Evolutionary conservation across 2,888 invertebrate species (phyloP).

Genomic region (Sphinx pinastri): DNA sequence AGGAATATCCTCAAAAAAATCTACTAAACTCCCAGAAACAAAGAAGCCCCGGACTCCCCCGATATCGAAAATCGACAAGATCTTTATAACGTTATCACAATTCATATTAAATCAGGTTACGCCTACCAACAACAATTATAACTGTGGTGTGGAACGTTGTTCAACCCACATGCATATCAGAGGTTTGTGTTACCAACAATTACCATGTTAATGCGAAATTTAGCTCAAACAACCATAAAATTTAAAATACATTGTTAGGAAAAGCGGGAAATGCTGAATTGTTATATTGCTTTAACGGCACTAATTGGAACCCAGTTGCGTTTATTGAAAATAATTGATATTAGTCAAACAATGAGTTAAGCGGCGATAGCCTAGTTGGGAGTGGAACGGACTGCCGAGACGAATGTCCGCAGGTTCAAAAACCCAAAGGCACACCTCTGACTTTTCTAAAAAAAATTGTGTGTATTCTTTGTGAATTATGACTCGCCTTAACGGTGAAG

Average conservation of each 20-base stretch:
- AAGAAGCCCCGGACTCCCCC: not conserved
- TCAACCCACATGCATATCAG: constrained; percentile 27
- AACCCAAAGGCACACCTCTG: too few species aligned
- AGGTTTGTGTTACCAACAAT: constrained; percentile 41
- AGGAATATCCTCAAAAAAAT: too few species aligned
- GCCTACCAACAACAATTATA: constrained; percentile 21
- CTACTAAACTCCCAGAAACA: too few species aligned
- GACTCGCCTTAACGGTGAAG: too few species aligned
- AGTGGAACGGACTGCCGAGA: too few species aligned
- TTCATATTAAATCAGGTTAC: constrained; percentile 20
- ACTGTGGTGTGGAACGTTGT: constrained; percentile 21
- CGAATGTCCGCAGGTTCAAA: too few species aligned
- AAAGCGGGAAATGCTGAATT: constrained; percentile 39
- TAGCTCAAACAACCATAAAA: constrained; percentile 26
- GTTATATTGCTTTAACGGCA: constrained; percentile 34
- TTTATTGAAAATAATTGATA: constrained; percentile 28
- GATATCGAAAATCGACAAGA: not conserved
- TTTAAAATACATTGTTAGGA: constrained; percentile 34
- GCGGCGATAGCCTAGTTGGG: too few species aligned
- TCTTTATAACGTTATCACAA: not conserved
- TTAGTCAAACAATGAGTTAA: not conserved
- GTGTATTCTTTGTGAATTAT: too few species aligned
- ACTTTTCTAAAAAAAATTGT: too few species aligned
- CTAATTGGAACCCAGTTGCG: constrained; percentile 43
- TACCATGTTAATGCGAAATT: constrained; percentile 46